Conservation (phyloP, 2,888 invertebrate species). For the Agriotes lineatus region DNA sequence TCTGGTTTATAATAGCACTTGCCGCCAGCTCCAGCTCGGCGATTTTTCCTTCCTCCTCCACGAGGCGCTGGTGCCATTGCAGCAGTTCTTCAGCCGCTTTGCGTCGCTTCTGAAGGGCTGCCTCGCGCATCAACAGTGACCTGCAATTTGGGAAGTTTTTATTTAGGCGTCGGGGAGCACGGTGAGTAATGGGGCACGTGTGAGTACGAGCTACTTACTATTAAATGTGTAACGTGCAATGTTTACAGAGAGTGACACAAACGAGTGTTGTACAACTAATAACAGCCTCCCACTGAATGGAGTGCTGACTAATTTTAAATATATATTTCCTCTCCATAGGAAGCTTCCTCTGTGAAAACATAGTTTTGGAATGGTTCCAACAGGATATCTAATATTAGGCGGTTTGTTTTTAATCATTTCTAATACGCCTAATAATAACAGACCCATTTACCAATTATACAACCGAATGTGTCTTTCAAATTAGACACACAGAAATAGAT, state of each 20-base stretch:
- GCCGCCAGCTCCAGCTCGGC: constrained; percentile 67
- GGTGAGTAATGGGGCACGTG: too few relatives aligned
- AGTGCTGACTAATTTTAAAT: constrained; percentile 62
- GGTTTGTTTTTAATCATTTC: constrained; percentile 62
- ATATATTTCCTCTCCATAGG: constrained; percentile 60
- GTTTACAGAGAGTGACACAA: constrained; percentile 41
- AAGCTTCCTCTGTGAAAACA: constrained; percentile 61
- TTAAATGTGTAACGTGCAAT: constrained; percentile 31
- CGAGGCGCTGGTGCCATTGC: constrained; percentile 69
- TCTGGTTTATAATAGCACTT: constrained; percentile 57
- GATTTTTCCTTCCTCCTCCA: constrained; percentile 69
- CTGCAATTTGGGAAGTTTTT: too few relatives aligned
- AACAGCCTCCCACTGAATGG: constrained; percentile 54
- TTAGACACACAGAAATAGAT: constrained; percentile 16
- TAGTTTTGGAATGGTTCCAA: constrained; percentile 61
- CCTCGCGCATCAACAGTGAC: constrained; percentile 67
- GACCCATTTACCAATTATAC: constrained; percentile 40
- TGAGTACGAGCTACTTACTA: constrained; percentile 5
- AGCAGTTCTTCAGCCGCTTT: constrained; percentile 68
- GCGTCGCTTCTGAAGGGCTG: constrained; percentile 65
- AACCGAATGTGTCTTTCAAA: constrained; percentile 24
- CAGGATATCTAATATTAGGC: constrained; percentile 66
- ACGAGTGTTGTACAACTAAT: constrained; percentile 51
- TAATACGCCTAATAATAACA: constrained; percentile 56
- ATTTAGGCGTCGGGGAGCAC: too few relatives aligned